phyloP scores from a whole-genome alignment of 2,797 vertebrate genomes.

The Anas flavirostris region DNA sequence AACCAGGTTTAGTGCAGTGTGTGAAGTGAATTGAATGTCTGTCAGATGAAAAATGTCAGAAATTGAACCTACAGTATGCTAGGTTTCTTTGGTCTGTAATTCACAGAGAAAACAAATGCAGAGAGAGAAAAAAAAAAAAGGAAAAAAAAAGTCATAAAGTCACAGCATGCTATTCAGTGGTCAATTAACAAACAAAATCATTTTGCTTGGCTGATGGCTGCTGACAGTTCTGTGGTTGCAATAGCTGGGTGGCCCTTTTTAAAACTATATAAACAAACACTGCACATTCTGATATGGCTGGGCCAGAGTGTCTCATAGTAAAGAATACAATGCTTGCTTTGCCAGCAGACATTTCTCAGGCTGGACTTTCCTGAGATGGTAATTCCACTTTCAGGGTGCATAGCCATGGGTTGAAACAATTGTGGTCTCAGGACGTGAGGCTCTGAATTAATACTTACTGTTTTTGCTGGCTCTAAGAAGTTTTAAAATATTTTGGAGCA shows the following conservation, averaged over 20 bases:
- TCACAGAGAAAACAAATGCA: neutral
- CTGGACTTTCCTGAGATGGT: neutral
- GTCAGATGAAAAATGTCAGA: neutral
- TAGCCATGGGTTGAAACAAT: neutral
- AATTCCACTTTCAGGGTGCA: neutral
- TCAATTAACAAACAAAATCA: conserved; percentile 12
- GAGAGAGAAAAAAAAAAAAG: neutral
- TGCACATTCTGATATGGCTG: neutral
- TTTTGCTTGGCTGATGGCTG: conserved; percentile 27
- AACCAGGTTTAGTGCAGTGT: neutral
- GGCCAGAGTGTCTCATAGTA: neutral
- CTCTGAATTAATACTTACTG: neutral
- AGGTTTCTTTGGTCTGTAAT: neutral
- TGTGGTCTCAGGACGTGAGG: accelerated
- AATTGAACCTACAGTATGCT: neutral
- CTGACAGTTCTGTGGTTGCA: neutral
- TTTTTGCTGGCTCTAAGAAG: neutral
- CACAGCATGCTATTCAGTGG: neutral
- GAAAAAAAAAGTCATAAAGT: neutral
- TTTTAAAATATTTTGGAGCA: neutral
- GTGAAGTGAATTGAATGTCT: neutral
- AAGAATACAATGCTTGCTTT: neutral
- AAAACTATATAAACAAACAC: conserved; percentile 16
- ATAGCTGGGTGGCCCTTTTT: conserved; percentile 1
- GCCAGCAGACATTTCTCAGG: neutral